These are phyloP conservation scores for Hylyphantes graminicola DNA, from an alignment of 1,140 invertebrate genomes.

Conservation along the genomic window DNA sequence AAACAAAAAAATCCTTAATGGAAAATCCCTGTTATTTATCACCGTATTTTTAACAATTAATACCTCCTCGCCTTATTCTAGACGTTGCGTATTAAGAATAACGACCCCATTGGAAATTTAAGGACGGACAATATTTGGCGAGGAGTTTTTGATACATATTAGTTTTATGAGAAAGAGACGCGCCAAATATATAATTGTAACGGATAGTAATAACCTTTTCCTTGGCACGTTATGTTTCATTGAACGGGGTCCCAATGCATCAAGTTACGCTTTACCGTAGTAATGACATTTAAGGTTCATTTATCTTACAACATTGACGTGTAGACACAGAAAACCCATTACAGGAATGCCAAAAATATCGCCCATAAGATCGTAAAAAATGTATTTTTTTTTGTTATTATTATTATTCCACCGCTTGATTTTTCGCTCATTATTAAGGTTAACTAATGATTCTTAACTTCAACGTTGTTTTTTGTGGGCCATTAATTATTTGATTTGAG, in stretches of 20 bases:
- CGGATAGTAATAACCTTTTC: constrained; percentile 54
- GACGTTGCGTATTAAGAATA: constrained; percentile 38
- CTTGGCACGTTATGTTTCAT: constrained; percentile 46
- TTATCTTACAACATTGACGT: constrained; percentile 54
- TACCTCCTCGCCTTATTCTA: constrained; percentile 11
- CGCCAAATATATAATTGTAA: constrained; percentile 50
- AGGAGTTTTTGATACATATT: constrained; percentile 38
- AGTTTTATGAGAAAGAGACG: constrained; percentile 46
- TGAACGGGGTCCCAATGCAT: constrained; percentile 37
- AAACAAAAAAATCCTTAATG: constrained; percentile 37
- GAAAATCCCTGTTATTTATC: constrained; percentile 55
- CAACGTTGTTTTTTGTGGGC: constrained; percentile 35
- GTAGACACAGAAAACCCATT: constrained; percentile 58
- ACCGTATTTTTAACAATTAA: constrained; percentile 52
- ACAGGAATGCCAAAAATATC: constrained; percentile 54
- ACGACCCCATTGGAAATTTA: constrained; percentile 39
- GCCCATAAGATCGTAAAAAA: constrained; percentile 45
- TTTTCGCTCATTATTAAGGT: constrained; percentile 55
- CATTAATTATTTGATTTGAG: constrained; percentile 52
- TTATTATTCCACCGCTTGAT: constrained; percentile 17
- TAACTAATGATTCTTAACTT: constrained; percentile 59
- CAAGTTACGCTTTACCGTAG: constrained; percentile 38
- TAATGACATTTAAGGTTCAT: constrained; percentile 50
- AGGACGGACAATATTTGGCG: no score
- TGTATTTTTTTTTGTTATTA: constrained; percentile 25